phyloP scores from a whole-genome alignment of 2,113 vertebrate species.

The Mobula birostris region DNA sequence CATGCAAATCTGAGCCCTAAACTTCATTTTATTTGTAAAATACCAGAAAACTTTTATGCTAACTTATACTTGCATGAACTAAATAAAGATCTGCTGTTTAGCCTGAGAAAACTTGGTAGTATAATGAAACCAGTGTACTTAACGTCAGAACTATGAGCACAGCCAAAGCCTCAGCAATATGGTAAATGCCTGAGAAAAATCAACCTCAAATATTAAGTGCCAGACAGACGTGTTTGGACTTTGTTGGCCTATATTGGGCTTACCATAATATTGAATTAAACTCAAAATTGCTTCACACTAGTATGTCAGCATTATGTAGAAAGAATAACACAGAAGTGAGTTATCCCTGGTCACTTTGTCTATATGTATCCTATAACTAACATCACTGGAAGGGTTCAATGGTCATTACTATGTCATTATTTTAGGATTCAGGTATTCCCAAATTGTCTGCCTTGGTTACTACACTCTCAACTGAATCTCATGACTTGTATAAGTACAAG shows the following conservation, averaged over 20 bases:
- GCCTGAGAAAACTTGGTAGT: not conserved
- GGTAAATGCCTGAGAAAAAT: not conserved
- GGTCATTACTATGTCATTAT: not conserved
- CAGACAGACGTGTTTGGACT: not conserved
- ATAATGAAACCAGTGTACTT: not conserved
- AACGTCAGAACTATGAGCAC: not conserved
- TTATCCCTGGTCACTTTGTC: too few relatives aligned
- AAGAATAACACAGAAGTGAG: not conserved
- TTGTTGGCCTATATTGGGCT: not conserved
- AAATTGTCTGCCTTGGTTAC: not conserved
- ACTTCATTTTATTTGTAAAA: not conserved
- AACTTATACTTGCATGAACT: not conserved
- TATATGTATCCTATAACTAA: not conserved
- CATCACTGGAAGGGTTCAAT: not conserved
- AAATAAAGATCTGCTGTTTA: not conserved
- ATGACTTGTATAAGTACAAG: not conserved
- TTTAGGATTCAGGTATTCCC: not conserved
- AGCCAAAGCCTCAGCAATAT: not conserved
- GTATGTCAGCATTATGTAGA: not conserved
- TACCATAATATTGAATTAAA: not conserved
- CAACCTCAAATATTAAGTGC: not conserved
- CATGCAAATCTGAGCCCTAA: too few relatives aligned
- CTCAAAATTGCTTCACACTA: not conserved
- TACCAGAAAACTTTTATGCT: not conserved
- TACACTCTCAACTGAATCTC: not conserved